Evolutionary conservation across 2,797 vertebrate species (phyloP), one percentile per base, ranked within the genome.

Genomic region (Neoniphon sammara): DNA sequence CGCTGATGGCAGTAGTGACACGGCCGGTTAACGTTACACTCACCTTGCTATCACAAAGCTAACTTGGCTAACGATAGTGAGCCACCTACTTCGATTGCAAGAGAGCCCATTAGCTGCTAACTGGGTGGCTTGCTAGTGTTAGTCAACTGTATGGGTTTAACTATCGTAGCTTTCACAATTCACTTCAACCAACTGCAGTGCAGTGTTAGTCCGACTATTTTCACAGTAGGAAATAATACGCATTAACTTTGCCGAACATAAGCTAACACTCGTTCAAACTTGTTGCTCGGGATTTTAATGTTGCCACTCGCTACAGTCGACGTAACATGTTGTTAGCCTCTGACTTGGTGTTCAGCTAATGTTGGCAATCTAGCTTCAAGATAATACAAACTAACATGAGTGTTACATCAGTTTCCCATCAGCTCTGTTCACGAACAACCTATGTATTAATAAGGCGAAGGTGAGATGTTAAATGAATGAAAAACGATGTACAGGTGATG

Each of bases 81-180:
- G 81, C 80, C 77, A 72, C 77, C 78, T 66, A 77, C 85, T 83
- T 87, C 14, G 44, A 46, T 5, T 46, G 14, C 42, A 53, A 78
- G 52, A 64, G 36, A 58, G 68, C 68, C 69, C 77, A 44, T 69
- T 58, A 77, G 52, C 75, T 60, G 27, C 59, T 36, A 14, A 27
- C 15, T 20, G 5, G 53, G 36, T 2, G 36, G 34, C 44, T 70
- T 46, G 46, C 55, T 77, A 44, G 73, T 73, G 27, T 14, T 46
- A 17, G 14, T 17, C 44, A 4, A 17, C 15, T 46, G 5, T 42
- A 42, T 4, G 12, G 12, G 18, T 6, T n/a, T 50, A 25, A 18
- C 5, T 1, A 34, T 34, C 31, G 5, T 27, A 27, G 25, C 25
- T 27, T 27, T 15, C 18, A 46, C 1, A 36, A 42, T 46, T 3